Base-by-base conservation (phyloP, 2,888 invertebrate species). In the Abrostola tripartita region DNA sequence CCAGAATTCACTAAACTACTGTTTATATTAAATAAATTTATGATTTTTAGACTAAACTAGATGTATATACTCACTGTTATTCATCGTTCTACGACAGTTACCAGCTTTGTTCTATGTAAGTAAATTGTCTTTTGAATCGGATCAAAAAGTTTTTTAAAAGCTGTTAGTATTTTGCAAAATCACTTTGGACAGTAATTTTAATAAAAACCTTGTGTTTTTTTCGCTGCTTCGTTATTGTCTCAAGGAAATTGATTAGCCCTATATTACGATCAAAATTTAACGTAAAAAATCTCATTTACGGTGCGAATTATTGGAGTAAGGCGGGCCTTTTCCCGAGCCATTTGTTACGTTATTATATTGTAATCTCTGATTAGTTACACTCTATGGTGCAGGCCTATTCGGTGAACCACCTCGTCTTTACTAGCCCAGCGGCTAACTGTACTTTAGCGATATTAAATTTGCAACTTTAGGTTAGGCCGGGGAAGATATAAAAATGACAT, bases 311-410 rank as follows among this genome's bases (percentile, higher is more conserved):
- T 84, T 80, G 79, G 85, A 82, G 83, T 75, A 52, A 65, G 60
- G 62, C 58, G 62, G 71, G 78, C 80, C 82, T 86, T 86, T 87
- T 84, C 82, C 81, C 74, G 74, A 80, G 79, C 80, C 78, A 83
- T 85, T 85, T 83, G 83, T 86, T 82, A 82, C 83, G 82, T 88
- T 84, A 86, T 86, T 88, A 85, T 83, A 82, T 81, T 75, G 87
- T 84, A 87, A 88, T 88, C 85, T 83, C 63, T 79, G 84, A 89
- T 89, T 89, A 76, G 88, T 69, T 63, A 80, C 85, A 83, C 80
- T 78, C 65, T 65, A 77, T 75, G 72, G 74, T 69, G 51, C 59
- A 49, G 64, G 66, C 74, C 65, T 75, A 71, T 69, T 72, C 68
- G 61, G 70, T 64, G 59, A 69, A 61, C 53, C 53, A 62, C 68